Evolutionary conservation across 2,113 vertebrate species (phyloP).

Genomic region (Podarcis muralis): DNA sequence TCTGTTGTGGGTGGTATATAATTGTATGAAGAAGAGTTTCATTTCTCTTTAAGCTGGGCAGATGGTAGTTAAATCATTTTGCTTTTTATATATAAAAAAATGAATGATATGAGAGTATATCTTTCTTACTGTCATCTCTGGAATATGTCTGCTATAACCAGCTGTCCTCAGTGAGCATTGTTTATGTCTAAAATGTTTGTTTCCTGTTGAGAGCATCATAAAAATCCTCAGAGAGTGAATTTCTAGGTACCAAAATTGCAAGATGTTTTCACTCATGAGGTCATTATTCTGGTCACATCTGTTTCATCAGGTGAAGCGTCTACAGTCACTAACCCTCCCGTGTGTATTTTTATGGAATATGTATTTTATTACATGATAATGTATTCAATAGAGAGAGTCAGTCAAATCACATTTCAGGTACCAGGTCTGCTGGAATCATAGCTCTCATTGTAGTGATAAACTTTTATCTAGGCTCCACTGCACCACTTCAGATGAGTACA

Average conservation of each 20-base stretch:
- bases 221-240: not conserved
- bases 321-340: not conserved
- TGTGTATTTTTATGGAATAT: not conserved
- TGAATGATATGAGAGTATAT: constrained; percentile 4
- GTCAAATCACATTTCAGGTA: constrained; percentile 22
- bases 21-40: not conserved
- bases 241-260: not conserved
- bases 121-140: not conserved
- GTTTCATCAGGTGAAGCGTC: not conserved
- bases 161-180: constrained; percentile 12
- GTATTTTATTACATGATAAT: not conserved
- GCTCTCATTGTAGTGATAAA: not conserved
- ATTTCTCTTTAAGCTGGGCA: not conserved
- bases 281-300: not conserved
- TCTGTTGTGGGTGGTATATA: not conserved
- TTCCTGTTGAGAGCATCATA: not conserved
- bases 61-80: constrained; percentile 23
- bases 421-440: not conserved
- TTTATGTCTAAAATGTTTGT: constrained; percentile 27
- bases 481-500: not conserved
- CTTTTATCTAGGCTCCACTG: not conserved
- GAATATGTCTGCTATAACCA: constrained; percentile 21
- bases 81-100: not conserved
- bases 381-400: not conserved
- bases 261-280: constrained; percentile 22